Evolutionary conservation across 2,888 invertebrate species (phyloP).

Genomic region (Meteorus cinctellus): DNA sequence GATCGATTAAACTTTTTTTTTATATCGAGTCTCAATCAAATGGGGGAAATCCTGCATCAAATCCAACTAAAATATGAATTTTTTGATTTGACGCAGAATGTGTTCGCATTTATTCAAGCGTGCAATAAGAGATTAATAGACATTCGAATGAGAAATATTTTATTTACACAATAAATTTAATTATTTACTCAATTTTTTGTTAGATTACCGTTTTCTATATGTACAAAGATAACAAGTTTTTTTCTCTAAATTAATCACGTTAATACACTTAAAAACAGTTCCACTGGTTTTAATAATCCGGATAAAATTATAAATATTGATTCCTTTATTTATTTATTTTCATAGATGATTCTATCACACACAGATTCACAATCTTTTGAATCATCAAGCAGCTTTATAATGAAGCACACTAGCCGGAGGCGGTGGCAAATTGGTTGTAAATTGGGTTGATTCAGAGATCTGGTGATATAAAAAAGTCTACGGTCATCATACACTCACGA

Average conservation of each 20-base stretch:
- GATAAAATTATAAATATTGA: neutral
- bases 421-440: conserved; percentile 60
- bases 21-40: too few relatives aligned
- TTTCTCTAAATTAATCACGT: neutral
- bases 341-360: neutral
- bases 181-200: neutral
- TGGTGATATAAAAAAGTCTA: conserved; percentile 5
- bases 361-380: neutral
- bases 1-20: too few relatives aligned
- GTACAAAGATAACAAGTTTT: conserved; percentile 6
- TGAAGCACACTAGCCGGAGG: conserved; percentile 61
- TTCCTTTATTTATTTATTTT: neutral
- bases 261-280: neutral
- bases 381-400: conserved; percentile 63
- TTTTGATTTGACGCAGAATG: too few relatives aligned
- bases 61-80: too few relatives aligned
- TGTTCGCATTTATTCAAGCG: too few relatives aligned
- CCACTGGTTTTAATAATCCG: neutral
- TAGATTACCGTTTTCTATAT: neutral
- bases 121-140: too few relatives aligned
- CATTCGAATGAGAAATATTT: too few relatives aligned
- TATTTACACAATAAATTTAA: neutral
- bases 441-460: conserved; percentile 54
- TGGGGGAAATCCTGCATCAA: too few relatives aligned
- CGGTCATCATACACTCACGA: neutral